Base-by-base conservation (phyloP, 2,113 vertebrate genomes). In the Cebus imitator region DNA sequence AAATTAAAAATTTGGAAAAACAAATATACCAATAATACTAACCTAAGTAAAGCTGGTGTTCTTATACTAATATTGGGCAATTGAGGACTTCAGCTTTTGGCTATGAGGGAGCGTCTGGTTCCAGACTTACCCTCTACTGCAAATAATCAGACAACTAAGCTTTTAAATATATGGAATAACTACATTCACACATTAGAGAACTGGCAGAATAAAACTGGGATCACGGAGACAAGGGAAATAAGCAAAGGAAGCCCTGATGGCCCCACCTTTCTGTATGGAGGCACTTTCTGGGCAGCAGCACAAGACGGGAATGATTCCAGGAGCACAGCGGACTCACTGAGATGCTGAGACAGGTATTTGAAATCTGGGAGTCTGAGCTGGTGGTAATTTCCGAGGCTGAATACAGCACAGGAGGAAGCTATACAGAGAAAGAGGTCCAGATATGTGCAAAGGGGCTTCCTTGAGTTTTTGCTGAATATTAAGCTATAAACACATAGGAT, bases 261-360 rank as follows among this genome's bases (percentile, higher is more conserved):
- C 1, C 1, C 43, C 11, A 35, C 12, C 32, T 64, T 43, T 64
- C n/a, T 4, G 12, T 3, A 6, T 3, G n/a, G 27, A 72, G 85
- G 5, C 12, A 21, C 61, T 70, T 79, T 72, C 20, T 37, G 43
- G 27, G 5, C 40, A 79, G 37, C 48, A 55, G 7, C 66, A 4
- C 1, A n/a, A 21, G 18, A 20, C n/a, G 1, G 0, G 6, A 30
- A 2, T 25, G 43, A 4, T 17, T 13, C 8, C 35, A 61, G n/a
- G 11, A 37, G 61, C 1, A 0, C 8, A 21, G 82, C 8, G 32
- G 73, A 55, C 66, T 50, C 14, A 3, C 66, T 52, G 37, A 87
- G 55, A 21, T 27, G 45, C 57, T 30, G 43, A 70, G 12, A 76
- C 16, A 50, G 57, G 27, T 12, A 0, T 2, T 32, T 32, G 48